Conservation (phyloP, 2,113 vertebrate species). For the Azemiops feae region DNA sequence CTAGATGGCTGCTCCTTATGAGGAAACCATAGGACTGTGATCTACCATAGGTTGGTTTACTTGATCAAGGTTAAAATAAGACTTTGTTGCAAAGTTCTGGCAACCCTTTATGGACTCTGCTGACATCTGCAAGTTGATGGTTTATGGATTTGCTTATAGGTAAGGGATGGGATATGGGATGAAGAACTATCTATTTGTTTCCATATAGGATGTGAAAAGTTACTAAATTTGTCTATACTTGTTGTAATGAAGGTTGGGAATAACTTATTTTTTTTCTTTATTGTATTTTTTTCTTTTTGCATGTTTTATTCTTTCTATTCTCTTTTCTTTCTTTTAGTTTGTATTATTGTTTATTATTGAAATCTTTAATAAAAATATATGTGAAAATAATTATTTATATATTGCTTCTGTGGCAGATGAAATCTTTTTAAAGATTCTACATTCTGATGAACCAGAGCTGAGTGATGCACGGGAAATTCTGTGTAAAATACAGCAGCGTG, state of each 20-base stretch:
- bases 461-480: slow-evolving; percentile 78
- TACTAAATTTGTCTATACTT: neutral
- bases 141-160: neutral
- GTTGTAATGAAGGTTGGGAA: neutral
- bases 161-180: neutral
- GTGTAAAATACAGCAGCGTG: slow-evolving; percentile 77
- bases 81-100: neutral
- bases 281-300: neutral
- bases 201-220: neutral
- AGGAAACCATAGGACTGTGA: no score
- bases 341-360: neutral
- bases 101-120: neutral
- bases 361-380: neutral
- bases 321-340: neutral
- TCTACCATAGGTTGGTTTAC: neutral
- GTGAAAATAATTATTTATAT: neutral
- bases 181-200: neutral
- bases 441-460: slow-evolving; percentile 77
- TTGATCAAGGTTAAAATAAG: neutral
- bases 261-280: neutral
- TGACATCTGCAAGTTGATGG: neutral
- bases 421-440: slow-evolving; percentile 87
- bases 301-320: neutral
- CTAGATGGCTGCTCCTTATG: no score
- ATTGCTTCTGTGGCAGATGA: slow-evolving; percentile 75